Conservation (phyloP, 2,797 vertebrate genomes). For the Poliocrania exsul region DNA sequence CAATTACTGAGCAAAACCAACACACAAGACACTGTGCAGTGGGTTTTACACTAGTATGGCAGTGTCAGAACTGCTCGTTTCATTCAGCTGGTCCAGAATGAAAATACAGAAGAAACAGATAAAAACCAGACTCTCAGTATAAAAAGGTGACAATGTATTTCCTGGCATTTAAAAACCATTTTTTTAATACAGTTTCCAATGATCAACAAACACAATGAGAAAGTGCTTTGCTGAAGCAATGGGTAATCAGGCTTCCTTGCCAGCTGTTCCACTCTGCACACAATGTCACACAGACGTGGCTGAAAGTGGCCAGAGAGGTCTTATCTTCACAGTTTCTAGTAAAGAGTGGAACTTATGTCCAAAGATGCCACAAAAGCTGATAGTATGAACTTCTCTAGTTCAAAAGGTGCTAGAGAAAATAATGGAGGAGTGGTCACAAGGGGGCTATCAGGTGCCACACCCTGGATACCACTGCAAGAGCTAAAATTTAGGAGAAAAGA, state of each 20-base stretch:
- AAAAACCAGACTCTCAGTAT: background rate
- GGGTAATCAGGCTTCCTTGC: background rate
- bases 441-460: background rate
- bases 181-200: slow-evolving; percentile 20
- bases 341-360: background rate
- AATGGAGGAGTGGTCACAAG: background rate
- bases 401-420: background rate
- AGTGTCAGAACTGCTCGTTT: background rate
- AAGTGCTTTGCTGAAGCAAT: background rate
- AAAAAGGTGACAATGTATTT: background rate
- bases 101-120: background rate
- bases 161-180: background rate
- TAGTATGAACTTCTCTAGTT: background rate
- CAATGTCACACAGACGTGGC: background rate
- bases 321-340: background rate
- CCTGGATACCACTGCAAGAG: background rate
- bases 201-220: background rate
- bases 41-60: background rate
- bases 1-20: background rate
- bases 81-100: background rate
- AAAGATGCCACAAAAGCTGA: background rate
- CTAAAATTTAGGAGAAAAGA: background rate
- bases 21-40: background rate
- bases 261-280: background rate
- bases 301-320: background rate